Conservation (phyloP, 2,888 invertebrate genomes). For the Caenorhabditis sp. region DNA sequence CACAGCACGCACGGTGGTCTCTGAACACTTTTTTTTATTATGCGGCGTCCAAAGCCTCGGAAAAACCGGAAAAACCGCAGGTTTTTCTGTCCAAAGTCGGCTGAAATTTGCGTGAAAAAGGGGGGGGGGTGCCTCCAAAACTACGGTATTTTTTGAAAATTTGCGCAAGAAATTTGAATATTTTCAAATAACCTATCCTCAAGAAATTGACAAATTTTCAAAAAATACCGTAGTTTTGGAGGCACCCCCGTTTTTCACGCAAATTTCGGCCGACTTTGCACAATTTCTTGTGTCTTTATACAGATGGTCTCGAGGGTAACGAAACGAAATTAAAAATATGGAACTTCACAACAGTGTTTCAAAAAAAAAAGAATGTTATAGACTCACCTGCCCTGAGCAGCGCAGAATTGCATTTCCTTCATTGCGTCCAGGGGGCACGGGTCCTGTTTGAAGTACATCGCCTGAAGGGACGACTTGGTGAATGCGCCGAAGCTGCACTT, state of each 20-base stretch:
- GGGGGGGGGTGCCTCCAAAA: too few species aligned
- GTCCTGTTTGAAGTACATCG: slow-evolving; percentile 78
- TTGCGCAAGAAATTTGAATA: background rate
- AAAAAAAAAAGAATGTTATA: background rate
- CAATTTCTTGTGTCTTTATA: too few species aligned
- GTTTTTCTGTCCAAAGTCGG: too few species aligned
- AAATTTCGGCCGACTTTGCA: too few species aligned
- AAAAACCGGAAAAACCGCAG: background rate
- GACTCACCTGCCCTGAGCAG: slow-evolving; percentile 69
- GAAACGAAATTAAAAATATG: too few species aligned
- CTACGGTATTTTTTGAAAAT: too few species aligned
- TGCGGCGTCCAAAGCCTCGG: too few species aligned
- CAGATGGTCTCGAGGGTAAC: too few species aligned
- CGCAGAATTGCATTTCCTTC: slow-evolving; percentile 76
- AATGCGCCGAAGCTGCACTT: slow-evolving; percentile 73
- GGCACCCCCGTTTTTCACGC: background rate
- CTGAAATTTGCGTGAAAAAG: too few species aligned
- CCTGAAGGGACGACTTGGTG: slow-evolving; percentile 64
- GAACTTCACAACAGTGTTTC: too few species aligned
- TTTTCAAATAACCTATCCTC: background rate
- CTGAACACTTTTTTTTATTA: too few species aligned
- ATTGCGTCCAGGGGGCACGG: slow-evolving; percentile 75
- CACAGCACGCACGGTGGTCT: slow-evolving; percentile 74
- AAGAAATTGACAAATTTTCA: too few species aligned
- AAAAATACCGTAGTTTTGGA: background rate